Evolutionary conservation across 2,888 invertebrate genomes (phyloP).

Genomic region (Drosophila subsilvestris): DNA sequence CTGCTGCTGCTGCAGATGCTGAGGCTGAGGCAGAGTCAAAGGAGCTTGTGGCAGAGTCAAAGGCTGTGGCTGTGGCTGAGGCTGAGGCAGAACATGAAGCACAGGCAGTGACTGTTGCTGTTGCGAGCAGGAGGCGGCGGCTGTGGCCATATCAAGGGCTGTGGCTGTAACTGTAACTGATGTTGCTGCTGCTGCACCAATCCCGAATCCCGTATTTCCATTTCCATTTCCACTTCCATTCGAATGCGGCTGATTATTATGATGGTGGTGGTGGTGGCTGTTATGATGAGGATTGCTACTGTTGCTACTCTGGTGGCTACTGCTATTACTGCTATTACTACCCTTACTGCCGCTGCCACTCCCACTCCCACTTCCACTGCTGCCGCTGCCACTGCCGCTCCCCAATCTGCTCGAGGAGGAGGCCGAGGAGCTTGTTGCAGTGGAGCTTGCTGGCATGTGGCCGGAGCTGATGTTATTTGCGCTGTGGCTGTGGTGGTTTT

Average conservation of each 20-base stretch:
- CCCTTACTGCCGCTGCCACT: slow-evolving; percentile 70
- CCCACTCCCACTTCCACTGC: slow-evolving; percentile 58
- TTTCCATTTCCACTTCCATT: slow-evolving; percentile 72
- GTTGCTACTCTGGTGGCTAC: slow-evolving; percentile 66
- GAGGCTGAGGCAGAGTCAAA: slow-evolving; percentile 46
- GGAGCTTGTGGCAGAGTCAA: slow-evolving; percentile 1
- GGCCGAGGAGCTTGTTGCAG: slow-evolving; percentile 44
- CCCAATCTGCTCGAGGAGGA: slow-evolving; percentile 54
- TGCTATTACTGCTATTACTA: slow-evolving; percentile 63
- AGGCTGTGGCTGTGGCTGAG: slow-evolving; percentile 38
- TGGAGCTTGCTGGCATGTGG: slow-evolving; percentile 23
- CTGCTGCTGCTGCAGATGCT: slow-evolving; percentile 46
- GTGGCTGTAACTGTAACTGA: slow-evolving; percentile 39
- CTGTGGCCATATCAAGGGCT: slow-evolving; percentile 32
- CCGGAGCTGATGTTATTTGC: background rate
- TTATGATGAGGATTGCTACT: slow-evolving; percentile 60
- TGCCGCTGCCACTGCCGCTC: slow-evolving; percentile 40
- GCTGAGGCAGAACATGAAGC: slow-evolving; percentile 51
- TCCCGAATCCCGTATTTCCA: slow-evolving; percentile 63
- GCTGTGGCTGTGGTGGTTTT: slow-evolving; percentile 1
- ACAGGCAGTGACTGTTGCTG: slow-evolving; percentile 31
- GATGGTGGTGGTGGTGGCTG: slow-evolving; percentile 66
- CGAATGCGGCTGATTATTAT: slow-evolving; percentile 28
- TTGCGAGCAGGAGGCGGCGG: slow-evolving; percentile 23
- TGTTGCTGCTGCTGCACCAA: slow-evolving; percentile 56